These are phyloP conservation scores for Anorthoa munda DNA, from an alignment of 2,888 invertebrate genomes.

Conservation along the genomic window DNA sequence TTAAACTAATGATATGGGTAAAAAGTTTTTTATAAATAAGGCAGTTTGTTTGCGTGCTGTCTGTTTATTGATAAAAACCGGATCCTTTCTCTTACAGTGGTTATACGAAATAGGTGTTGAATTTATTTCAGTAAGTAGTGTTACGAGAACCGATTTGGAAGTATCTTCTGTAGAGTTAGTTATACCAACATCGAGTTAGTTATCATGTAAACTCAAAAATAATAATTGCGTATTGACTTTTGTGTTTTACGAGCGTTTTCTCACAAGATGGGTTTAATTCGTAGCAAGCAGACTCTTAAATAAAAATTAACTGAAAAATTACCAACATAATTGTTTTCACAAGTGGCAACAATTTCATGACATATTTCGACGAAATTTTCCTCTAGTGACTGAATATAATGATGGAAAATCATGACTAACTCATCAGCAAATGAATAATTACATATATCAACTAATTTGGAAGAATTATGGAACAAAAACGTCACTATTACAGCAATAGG, in stretches of 20 bases:
- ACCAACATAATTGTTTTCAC: neutral
- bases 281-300: neutral
- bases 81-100: too few relatives aligned
- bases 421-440: slow-evolving; percentile 15
- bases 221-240: too few relatives aligned
- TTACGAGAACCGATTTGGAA: too few relatives aligned
- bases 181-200: too few relatives aligned
- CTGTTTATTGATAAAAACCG: too few relatives aligned
- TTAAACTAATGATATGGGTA: too few relatives aligned
- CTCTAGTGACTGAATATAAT: neutral
- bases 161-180: too few relatives aligned
- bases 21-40: too few relatives aligned
- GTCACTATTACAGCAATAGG: slow-evolving; percentile 17
- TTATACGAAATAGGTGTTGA: too few relatives aligned
- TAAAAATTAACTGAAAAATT: slow-evolving; percentile 1
- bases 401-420: slow-evolving; percentile 6
- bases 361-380: slow-evolving; percentile 16
- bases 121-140: too few relatives aligned
- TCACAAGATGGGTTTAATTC: neutral
- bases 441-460: neutral
- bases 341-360: slow-evolving; percentile 10
- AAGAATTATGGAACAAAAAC: neutral
- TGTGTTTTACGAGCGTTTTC: neutral
- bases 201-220: too few relatives aligned
- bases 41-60: too few relatives aligned